Conservation (phyloP, 1,140 invertebrate species). For the Choristoneura fumiferana region DNA sequence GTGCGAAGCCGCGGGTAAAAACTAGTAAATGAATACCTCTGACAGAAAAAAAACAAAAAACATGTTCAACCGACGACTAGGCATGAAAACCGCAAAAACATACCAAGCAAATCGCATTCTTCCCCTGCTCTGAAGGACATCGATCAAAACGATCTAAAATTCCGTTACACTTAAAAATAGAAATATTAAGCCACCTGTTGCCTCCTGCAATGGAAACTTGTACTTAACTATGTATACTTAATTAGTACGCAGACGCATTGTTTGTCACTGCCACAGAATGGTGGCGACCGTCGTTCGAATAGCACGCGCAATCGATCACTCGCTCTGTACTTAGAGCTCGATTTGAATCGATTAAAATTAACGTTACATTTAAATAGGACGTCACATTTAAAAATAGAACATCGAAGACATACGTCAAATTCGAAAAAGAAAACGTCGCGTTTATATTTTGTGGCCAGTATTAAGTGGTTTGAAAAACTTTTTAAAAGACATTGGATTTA, state of each 20-base stretch:
- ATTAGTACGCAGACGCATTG: slow-evolving; percentile 51
- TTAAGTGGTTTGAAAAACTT: slow-evolving; percentile 5
- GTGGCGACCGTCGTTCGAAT: slow-evolving; percentile 49
- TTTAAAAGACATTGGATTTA: slow-evolving; percentile 22
- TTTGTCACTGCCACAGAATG: slow-evolving; percentile 63
- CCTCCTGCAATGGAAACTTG: slow-evolving; percentile 33
- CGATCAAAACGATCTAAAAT: slow-evolving; percentile 1
- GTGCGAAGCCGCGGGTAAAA: too few species aligned
- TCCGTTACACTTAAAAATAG: slow-evolving; percentile 14
- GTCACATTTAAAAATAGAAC: slow-evolving; percentile 1
- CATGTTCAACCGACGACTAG: too few species aligned
- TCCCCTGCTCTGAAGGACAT: neutral
- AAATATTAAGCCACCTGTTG: slow-evolving; percentile 49
- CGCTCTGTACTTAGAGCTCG: slow-evolving; percentile 30
- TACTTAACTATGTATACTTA: slow-evolving; percentile 60
- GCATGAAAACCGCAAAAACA: too few species aligned
- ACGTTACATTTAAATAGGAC: neutral
- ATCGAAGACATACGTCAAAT: slow-evolving; percentile 15
- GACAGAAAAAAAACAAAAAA: too few species aligned
- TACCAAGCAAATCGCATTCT: too few species aligned
- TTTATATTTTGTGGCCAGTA: slow-evolving; percentile 5
- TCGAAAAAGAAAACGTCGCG: slow-evolving; percentile 21
- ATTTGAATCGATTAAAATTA: slow-evolving; percentile 30
- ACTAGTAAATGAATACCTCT: too few species aligned
- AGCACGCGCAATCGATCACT: slow-evolving; percentile 45